These are phyloP conservation scores for Meiosimyza decipiens DNA, from an alignment of 2,888 invertebrate species.

Conservation along the genomic window DNA sequence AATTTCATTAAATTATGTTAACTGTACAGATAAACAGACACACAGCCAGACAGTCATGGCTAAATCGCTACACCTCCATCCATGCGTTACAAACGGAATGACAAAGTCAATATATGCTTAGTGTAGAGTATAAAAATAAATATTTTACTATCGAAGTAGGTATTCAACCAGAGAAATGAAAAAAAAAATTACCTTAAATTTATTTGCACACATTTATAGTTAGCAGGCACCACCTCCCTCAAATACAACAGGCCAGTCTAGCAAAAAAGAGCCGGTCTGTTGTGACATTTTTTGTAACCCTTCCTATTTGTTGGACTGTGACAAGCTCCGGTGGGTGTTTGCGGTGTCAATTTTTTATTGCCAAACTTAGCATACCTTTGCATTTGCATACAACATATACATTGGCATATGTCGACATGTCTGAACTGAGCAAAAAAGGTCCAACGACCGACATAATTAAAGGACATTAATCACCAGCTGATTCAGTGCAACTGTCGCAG, in stretches of 20 bases:
- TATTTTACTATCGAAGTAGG: too few relatives aligned
- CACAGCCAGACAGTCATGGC: too few relatives aligned
- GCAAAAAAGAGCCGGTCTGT: not conserved
- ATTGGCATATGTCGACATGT: not conserved
- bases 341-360: constrained; percentile 30
- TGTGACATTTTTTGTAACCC: constrained; percentile 5
- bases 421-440: not conserved
- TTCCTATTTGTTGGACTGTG: not conserved
- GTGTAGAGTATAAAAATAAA: too few relatives aligned
- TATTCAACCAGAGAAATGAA: constrained; percentile 7
- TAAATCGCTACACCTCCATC: too few relatives aligned
- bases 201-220: constrained; percentile 30
- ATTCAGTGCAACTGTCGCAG: constrained; percentile 52
- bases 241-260: not conserved
- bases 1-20: too few relatives aligned
- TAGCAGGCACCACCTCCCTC: constrained; percentile 1
- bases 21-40: too few relatives aligned
- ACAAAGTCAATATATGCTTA: too few relatives aligned
- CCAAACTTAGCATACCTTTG: constrained; percentile 28
- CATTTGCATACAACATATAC: constrained; percentile 2
- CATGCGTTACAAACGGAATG: too few relatives aligned
- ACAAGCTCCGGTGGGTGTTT: not conserved
- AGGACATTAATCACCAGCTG: constrained; percentile 67
- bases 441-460: constrained; percentile 62
- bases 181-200: constrained; percentile 16